Percentiles rank a stretch among this genome's conserved stretches.
Evolutionary conservation across 1,140 invertebrate species (phyloP).

Genomic region (Drosophila virilis): DNA sequence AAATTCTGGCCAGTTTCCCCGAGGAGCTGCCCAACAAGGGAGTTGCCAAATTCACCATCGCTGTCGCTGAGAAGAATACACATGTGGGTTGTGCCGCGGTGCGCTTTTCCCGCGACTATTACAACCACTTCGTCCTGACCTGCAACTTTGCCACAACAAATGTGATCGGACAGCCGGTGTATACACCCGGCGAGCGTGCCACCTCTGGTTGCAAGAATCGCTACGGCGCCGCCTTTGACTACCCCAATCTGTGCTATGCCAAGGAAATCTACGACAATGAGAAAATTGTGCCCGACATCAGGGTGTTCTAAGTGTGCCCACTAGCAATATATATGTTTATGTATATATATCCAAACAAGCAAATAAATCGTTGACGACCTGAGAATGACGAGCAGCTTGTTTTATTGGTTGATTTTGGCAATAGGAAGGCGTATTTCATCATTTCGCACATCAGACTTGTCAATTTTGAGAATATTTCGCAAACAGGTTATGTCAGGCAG

Average conservation of each 20-base stretch:
- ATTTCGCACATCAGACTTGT: constrained; percentile 9
- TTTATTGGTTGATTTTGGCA: constrained; percentile 1
- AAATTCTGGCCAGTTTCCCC: constrained; percentile 52
- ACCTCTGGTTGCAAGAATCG: constrained; percentile 42
- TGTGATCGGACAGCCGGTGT: constrained; percentile 42
- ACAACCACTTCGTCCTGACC: constrained; percentile 52
- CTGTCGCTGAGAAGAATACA: constrained; percentile 48
- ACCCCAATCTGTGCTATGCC: constrained; percentile 47
- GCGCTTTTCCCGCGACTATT: constrained; percentile 36
- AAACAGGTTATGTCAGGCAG: not conserved
- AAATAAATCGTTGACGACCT: constrained; percentile 41
- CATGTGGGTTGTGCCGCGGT: constrained; percentile 50
- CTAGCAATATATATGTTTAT: not conserved
- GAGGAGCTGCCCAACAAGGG: constrained; percentile 49
- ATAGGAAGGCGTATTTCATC: constrained; percentile 7
- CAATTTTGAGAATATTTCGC: not conserved
- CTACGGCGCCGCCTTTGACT: constrained; percentile 48
- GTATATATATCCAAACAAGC: not conserved
- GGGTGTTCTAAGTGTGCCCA: constrained; percentile 8
- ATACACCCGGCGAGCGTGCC: constrained; percentile 36
- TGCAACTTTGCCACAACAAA: constrained; percentile 54
- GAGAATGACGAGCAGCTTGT: not conserved
- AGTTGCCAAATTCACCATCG: constrained; percentile 52
- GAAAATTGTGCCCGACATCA: constrained; percentile 19
- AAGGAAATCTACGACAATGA: constrained; percentile 55